A percentile compares a stretch with the other conserved stretches of the same genome.
phyloP scores from a whole-genome alignment of 2,113 vertebrate species.

The Pollimyrus isidori region DNA sequence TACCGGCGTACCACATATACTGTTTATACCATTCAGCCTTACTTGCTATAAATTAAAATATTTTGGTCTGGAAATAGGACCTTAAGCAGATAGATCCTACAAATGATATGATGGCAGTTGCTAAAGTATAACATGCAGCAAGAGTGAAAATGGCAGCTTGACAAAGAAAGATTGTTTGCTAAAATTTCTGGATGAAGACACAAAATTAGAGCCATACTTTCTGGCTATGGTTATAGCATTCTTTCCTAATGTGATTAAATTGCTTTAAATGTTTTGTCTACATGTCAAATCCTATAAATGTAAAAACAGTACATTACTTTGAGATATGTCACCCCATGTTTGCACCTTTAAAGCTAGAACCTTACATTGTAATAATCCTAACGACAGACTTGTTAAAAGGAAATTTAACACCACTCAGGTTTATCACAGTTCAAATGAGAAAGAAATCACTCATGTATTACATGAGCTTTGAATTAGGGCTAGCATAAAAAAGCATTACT shows the following conservation, averaged over 20 bases:
- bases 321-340: not conserved
- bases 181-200: not conserved
- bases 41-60: not conserved
- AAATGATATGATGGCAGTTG: not conserved
- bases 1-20: not conserved
- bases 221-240: slow-evolving; percentile 17
- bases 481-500: not conserved
- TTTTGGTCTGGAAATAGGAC: not conserved
- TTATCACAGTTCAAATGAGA: not conserved
- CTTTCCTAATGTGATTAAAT: slow-evolving; percentile 34
- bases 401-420: not conserved
- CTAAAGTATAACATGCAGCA: not conserved
- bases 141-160: not conserved
- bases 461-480: not conserved
- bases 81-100: not conserved
- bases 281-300: slow-evolving; percentile 34
- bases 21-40: not conserved
- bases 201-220: slow-evolving; percentile 28
- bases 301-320: slow-evolving; percentile 10
- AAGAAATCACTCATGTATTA: not conserved
- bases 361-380: slow-evolving; percentile 17
- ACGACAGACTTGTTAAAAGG: slow-evolving; percentile 2
- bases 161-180: not conserved
- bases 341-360: not conserved
- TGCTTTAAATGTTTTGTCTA: slow-evolving; percentile 36